These are phyloP conservation scores for Ictalurus furcatus DNA, from an alignment of 2,113 vertebrate genomes.

Conservation along the genomic window DNA sequence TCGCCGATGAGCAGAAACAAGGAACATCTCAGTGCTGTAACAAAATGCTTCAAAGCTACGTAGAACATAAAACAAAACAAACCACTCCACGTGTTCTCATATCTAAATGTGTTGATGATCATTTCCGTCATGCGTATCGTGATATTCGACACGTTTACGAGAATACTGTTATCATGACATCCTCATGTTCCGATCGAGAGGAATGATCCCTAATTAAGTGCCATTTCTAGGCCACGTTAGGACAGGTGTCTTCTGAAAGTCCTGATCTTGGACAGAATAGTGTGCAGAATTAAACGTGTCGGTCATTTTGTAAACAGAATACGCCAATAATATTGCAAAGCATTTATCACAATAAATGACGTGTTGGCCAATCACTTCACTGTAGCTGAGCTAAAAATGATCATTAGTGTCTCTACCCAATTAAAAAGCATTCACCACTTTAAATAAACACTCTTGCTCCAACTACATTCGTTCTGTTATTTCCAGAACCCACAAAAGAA, in stretches of 20 bases:
- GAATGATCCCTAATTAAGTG: not conserved
- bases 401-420: not conserved
- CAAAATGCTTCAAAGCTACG: not conserved
- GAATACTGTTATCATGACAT: not conserved
- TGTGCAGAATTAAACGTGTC: not conserved
- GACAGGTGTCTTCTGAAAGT: not conserved
- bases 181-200: not conserved
- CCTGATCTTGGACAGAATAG: not conserved
- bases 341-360: not conserved
- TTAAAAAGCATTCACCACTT: not conserved
- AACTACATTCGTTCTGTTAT: not conserved
- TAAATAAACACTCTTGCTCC: not conserved
- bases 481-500: not conserved
- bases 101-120: not conserved
- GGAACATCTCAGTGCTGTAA: not conserved
- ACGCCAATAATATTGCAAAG: not conserved
- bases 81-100: not conserved
- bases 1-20: not conserved
- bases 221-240: not conserved
- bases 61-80: not conserved
- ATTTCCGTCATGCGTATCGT: not conserved
- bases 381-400: not conserved
- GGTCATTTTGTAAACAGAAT: not conserved
- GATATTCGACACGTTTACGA: not conserved
- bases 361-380: not conserved